These are phyloP conservation scores for Drosophila truncata DNA, from an alignment of 1,140 invertebrate species.

Conservation along the genomic window DNA sequence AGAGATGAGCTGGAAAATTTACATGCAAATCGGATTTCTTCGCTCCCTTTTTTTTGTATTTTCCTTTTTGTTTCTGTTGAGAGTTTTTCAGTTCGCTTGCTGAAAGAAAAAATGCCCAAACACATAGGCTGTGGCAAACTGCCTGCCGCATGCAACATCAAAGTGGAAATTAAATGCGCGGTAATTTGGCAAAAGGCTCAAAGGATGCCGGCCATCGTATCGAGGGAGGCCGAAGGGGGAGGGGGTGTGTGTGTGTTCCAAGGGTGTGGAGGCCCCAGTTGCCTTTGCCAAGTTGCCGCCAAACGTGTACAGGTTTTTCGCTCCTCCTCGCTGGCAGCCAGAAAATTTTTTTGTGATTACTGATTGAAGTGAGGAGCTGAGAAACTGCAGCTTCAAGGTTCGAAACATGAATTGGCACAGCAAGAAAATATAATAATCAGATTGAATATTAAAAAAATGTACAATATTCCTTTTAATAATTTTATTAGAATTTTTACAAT, in stretches of 20 bases:
- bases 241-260: not conserved
- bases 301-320: constrained; percentile 72
- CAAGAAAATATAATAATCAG: not conserved
- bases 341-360: constrained; percentile 77
- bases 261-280: constrained; percentile 27
- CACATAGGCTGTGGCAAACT: constrained; percentile 54
- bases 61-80: not conserved
- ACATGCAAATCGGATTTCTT: constrained; percentile 71
- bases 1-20: constrained; percentile 61
- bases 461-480: too few relatives aligned
- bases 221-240: constrained; percentile 4
- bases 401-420: not conserved
- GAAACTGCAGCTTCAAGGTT: constrained; percentile 31
- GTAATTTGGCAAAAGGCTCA: constrained; percentile 84
- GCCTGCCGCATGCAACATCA: constrained; percentile 82
- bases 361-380: constrained; percentile 74
- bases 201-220: constrained; percentile 72
- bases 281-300: constrained; percentile 69
- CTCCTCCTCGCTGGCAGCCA: constrained; percentile 23
- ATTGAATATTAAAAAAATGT: too few relatives aligned
- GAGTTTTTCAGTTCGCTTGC: constrained; percentile 42
- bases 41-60: not conserved
- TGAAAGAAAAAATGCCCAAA: constrained; percentile 50
- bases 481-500: not conserved
- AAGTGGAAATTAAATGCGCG: constrained; percentile 84